Conservation (phyloP, 1,140 invertebrate genomes). For the Oryctes rhinoceros region DNA sequence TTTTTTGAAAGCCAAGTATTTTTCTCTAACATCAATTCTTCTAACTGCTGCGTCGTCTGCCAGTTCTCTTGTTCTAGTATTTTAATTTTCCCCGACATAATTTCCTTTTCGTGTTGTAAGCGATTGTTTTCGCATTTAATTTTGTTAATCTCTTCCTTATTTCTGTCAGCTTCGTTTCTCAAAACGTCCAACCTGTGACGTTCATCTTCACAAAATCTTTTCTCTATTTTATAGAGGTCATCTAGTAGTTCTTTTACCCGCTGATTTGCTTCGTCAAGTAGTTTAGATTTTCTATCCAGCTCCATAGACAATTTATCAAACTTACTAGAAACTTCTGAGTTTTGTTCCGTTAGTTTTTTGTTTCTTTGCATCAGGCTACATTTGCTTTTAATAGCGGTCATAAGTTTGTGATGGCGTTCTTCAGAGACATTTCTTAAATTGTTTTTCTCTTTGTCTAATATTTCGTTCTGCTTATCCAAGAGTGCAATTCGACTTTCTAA, state of each 20-base stretch:
- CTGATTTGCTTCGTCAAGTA: neutral
- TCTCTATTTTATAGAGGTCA: neutral
- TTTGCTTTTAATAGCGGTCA: neutral
- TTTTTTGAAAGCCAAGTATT: slow-evolving; percentile 10
- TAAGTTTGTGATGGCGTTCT: neutral
- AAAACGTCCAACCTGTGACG: neutral
- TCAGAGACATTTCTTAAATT: neutral
- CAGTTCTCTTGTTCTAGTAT: neutral
- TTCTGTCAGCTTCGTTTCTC: neutral
- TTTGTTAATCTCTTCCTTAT: slow-evolving; percentile 3
- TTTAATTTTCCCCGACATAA: slow-evolving; percentile 1
- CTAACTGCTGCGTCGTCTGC: neutral
- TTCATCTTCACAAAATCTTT: neutral
- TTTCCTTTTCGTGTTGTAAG: neutral
- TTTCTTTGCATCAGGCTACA: neutral
- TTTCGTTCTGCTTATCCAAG: neutral
- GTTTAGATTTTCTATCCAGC: neutral
- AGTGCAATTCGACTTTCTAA: neutral
- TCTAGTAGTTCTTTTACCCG: neutral
- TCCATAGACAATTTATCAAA: neutral
- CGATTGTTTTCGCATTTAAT: neutral
- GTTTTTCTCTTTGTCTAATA: slow-evolving; percentile 13
- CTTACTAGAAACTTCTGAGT: neutral
- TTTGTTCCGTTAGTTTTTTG: neutral
- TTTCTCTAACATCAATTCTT: slow-evolving; percentile 29